A percentile compares a stretch with the other conserved stretches of the same genome.
These are phyloP conservation scores for Engraulis encrasicolus DNA, from an alignment of 2,113 vertebrate genomes.

Conservation along the genomic window DNA sequence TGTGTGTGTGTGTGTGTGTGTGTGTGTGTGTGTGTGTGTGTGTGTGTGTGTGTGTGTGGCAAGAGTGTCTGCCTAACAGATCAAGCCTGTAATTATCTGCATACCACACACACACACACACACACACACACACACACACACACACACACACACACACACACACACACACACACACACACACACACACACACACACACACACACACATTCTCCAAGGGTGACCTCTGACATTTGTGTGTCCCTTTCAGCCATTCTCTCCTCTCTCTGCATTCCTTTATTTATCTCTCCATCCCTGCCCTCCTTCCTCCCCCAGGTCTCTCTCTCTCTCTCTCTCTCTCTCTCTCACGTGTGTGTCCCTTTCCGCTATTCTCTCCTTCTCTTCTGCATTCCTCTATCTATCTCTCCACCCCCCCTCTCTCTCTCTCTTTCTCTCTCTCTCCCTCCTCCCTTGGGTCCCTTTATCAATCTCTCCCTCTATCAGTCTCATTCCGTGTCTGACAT, in stretches of 20 bases:
- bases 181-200: too few relatives aligned
- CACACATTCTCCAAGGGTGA: slow-evolving; percentile 39
- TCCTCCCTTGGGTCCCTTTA: too few relatives aligned
- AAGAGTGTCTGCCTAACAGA: background rate
- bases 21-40: background rate
- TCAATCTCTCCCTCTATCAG: too few relatives aligned
- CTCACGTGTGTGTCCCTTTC: slow-evolving; percentile 17
- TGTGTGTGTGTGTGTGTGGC: background rate
- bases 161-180: too few relatives aligned
- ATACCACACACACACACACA: too few relatives aligned
- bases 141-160: too few relatives aligned
- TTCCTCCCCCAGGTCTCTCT: too few relatives aligned
- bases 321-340: slow-evolving; percentile 13
- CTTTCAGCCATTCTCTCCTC: slow-evolving; percentile 9
- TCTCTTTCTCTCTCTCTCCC: background rate
- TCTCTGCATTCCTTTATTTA: background rate
- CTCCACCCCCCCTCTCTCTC: background rate
- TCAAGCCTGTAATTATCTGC: slow-evolving; percentile 8
- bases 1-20: background rate
- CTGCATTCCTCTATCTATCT: background rate
- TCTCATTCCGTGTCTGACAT: too few relatives aligned
- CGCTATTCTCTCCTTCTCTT: slow-evolving; percentile 10
- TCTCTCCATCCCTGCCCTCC: too few relatives aligned
- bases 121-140: too few relatives aligned
- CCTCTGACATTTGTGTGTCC: slow-evolving; percentile 33